Percentiles rank a stretch among this genome's conserved stretches.
phyloP scores from a whole-genome alignment of 2,113 vertebrate genomes.

The Petaurus breviceps region DNA sequence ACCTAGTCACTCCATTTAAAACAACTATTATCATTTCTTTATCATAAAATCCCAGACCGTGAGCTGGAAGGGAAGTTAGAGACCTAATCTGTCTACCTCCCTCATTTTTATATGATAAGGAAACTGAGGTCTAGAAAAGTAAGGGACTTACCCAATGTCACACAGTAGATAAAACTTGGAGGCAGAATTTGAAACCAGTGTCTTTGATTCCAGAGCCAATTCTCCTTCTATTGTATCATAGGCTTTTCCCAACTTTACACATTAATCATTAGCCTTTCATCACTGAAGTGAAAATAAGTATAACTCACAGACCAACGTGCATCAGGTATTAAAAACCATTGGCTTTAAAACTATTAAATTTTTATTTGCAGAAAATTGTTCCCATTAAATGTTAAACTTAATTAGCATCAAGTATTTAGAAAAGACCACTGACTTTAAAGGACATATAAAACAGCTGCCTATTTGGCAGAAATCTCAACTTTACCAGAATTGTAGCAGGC shows the following conservation, averaged over 20 bases:
- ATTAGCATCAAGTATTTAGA: neutral
- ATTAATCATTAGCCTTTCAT: neutral
- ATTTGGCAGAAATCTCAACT: conserved; percentile 15
- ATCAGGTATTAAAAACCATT: neutral
- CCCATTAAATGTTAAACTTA: neutral
- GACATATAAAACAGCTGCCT: conserved; percentile 23
- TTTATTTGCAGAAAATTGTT: conserved; percentile 13
- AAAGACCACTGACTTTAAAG: conserved; percentile 36
- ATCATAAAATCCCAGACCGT: neutral
- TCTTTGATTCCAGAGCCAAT: neutral
- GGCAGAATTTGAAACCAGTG: neutral
- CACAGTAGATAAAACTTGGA: neutral
- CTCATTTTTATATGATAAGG: neutral
- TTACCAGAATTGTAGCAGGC: conserved; percentile 18
- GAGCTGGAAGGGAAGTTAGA: neutral
- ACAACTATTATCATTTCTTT: neutral
- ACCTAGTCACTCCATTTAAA: neutral
- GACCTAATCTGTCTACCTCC: neutral
- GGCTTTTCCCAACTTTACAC: neutral
- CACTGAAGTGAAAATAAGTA: neutral
- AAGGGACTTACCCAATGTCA: neutral
- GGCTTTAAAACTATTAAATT: neutral
- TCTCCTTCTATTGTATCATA: neutral
- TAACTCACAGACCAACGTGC: neutral
- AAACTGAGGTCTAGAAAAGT: neutral